phyloP scores from a whole-genome alignment of 92 coral and sea anemone genomes.

The Porites lobata region DNA sequence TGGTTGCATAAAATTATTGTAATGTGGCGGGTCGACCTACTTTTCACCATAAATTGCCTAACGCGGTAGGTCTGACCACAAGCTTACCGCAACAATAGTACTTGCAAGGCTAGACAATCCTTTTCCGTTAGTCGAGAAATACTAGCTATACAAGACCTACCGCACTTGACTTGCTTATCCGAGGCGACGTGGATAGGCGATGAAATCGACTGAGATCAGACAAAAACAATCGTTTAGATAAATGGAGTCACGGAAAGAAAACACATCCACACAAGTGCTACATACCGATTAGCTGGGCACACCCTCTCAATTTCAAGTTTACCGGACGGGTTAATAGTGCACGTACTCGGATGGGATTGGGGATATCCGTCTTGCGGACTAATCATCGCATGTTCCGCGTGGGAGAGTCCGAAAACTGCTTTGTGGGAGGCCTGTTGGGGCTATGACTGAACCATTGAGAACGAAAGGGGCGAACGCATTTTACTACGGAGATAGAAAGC shows the following conservation, averaged over 20 bases:
- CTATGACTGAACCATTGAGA: too few relatives aligned
- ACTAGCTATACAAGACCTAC: slow-evolving; percentile 8
- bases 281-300: background rate
- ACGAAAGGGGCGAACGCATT: too few relatives aligned
- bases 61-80: slow-evolving; percentile 20
- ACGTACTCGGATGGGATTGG: too few relatives aligned
- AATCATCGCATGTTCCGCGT: too few relatives aligned
- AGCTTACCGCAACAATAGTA: slow-evolving; percentile 36
- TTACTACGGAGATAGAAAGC: too few relatives aligned
- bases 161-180: background rate
- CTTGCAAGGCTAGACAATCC: slow-evolving; percentile 18
- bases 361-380: too few relatives aligned
- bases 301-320: background rate
- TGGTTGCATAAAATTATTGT: background rate
- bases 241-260: background rate
- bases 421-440: too few relatives aligned
- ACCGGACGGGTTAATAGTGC: background rate
- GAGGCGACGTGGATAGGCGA: background rate
- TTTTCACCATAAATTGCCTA: slow-evolving; percentile 1
- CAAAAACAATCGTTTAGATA: background rate
- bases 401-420: too few relatives aligned
- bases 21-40: slow-evolving; percentile 15
- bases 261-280: background rate
- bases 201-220: background rate
- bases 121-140: slow-evolving; percentile 26